phyloP scores from a whole-genome alignment of 2,113 vertebrate species.

The Gobio gobio region DNA sequence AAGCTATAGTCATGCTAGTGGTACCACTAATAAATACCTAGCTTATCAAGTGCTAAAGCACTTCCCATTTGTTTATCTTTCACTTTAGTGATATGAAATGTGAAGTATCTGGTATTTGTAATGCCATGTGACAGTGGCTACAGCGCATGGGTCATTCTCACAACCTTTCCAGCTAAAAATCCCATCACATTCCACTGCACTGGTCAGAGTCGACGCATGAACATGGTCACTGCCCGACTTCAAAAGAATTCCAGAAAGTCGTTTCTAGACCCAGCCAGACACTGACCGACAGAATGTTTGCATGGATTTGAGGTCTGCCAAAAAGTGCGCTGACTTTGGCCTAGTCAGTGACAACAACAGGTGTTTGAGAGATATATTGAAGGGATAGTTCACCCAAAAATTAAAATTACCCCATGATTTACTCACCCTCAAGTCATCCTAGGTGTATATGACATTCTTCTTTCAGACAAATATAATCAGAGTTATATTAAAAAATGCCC shows the following conservation, averaged over 20 bases:
- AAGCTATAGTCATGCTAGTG: not conserved
- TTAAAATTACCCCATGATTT: too few species aligned
- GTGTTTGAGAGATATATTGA: not conserved
- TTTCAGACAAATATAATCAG: too few species aligned
- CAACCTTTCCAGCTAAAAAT: constrained; percentile 46
- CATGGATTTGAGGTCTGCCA: not conserved
- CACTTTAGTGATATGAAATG: constrained; percentile 45
- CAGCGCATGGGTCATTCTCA: constrained; percentile 54
- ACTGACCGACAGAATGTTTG: constrained; percentile 5
- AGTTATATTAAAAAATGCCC: too few species aligned
- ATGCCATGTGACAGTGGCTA: constrained; percentile 45
- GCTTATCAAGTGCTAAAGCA: constrained; percentile 36
- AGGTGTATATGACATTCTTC: too few species aligned
- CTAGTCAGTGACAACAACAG: not conserved
- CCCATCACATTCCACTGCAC: constrained; percentile 43
- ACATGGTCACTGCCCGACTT: constrained; percentile 36
- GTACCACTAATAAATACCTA: constrained; percentile 18
- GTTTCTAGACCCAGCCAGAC: constrained; percentile 1
- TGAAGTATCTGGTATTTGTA: constrained; percentile 31
- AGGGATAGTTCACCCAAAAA: too few species aligned
- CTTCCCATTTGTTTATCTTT: constrained; percentile 25
- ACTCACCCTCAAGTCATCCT: too few species aligned
- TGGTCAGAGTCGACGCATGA: constrained; percentile 17
- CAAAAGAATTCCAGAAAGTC: constrained; percentile 17
- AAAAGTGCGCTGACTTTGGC: not conserved